Evolutionary conservation across 1,140 invertebrate genomes (phyloP), one percentile per base, ranked within the genome.

Genomic region (Polyergus mexicanus): DNA sequence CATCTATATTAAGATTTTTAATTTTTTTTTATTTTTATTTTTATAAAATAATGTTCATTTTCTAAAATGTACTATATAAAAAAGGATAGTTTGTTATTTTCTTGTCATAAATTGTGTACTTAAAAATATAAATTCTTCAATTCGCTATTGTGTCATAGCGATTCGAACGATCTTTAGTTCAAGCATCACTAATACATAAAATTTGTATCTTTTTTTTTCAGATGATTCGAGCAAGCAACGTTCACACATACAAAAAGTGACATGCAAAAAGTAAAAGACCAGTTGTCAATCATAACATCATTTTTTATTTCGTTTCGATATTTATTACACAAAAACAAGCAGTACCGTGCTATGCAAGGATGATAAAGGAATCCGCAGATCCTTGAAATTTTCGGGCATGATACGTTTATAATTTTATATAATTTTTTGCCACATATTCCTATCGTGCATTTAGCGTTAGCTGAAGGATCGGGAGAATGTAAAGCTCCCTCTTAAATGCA

Each of bases 271-370:
- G 4, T 35, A 3, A 41, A 72, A 72, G 16, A 19, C 54, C 25
- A 72, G 10, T 4, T 58, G 19, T 74, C 16, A 54, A 54, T 72
- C 7, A 5, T 74, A 71, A 71, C 68, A 51, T 47, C 16, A 47
- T 32, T 38, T 51, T 74, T 74, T 74, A 74, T 74, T 74, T 72
- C n/a, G 4, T 38, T 56, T 69, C 13, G 28, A n/a, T n/a, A n/a
- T n/a, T 74, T 56, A 22, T 74, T 56, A 74, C 71, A 74, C 56
- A 74, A 74, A 74, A 74, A 56, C 71, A 74, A 56, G 25, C 51
- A 22, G 5, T 32, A 74, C 58, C 16, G 41, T 71, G 71, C 51
- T 74, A 74, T 38, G 25, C 32, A 74, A 74, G 71, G 5, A 38
- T 74, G 19, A 74, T 74, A 32, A 72, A 72, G 51, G 25, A 32